These are phyloP conservation scores for Artemia sinica DNA, from an alignment of 2,888 invertebrate species.

Conservation along the genomic window DNA sequence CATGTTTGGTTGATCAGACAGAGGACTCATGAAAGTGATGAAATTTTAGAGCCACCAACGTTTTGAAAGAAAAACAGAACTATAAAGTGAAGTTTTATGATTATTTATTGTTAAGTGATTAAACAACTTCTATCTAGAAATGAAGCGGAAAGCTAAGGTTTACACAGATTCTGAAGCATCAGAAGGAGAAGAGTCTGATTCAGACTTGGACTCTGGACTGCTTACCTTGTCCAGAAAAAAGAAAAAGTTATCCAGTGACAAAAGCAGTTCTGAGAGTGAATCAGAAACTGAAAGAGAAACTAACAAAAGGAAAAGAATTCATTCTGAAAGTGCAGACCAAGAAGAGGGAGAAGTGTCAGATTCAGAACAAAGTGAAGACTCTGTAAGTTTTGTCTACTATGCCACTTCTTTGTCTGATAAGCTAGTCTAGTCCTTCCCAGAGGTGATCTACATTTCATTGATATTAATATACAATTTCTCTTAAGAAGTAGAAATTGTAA, in stretches of 20 bases:
- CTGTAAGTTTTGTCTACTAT: background rate
- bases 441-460: constrained; percentile 14
- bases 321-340: constrained; percentile 46
- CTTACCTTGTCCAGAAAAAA: constrained; percentile 63
- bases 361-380: background rate
- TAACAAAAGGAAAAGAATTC: constrained; percentile 29
- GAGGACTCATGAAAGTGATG: too few species aligned
- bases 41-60: too few species aligned
- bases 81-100: too few species aligned
- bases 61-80: too few species aligned
- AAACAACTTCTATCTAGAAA: too few species aligned
- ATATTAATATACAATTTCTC: background rate
- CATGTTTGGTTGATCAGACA: too few species aligned
- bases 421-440: background rate
- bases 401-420: background rate
- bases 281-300: constrained; percentile 32
- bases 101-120: too few species aligned
- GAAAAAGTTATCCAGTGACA: constrained; percentile 39
- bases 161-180: constrained; percentile 1
- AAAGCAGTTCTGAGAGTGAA: constrained; percentile 33
- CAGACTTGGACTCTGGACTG: constrained; percentile 45
- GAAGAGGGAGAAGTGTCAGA: constrained; percentile 34
- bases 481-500: too few species aligned
- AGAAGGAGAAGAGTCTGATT: constrained; percentile 7
- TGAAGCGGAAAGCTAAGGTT: background rate